Conservation (phyloP, 2,888 invertebrate species). For the Andrena chrysosceles region DNA sequence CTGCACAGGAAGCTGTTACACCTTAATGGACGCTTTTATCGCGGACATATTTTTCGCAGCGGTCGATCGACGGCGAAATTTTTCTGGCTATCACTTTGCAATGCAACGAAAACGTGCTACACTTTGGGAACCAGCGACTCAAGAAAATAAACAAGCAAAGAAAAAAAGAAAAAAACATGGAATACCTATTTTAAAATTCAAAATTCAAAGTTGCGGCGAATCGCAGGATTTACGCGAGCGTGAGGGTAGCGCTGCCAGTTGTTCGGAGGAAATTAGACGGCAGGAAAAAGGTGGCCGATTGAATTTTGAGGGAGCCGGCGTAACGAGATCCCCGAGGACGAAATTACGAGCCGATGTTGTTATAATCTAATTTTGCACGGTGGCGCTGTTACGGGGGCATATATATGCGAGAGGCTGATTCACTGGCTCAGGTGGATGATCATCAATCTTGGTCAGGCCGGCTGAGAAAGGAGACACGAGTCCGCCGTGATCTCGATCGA, state of each 20-base stretch:
- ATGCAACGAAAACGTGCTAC: not conserved
- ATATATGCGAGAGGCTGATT: constrained; percentile 52
- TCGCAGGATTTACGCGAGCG: not conserved
- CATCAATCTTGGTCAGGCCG: constrained; percentile 65
- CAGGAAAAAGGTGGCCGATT: constrained; percentile 45
- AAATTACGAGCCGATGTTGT: constrained; percentile 54
- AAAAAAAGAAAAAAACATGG: not conserved
- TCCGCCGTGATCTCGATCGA: constrained; percentile 28
- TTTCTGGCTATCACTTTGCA: not conserved
- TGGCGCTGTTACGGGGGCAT: constrained; percentile 38
- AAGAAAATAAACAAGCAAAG: not conserved
- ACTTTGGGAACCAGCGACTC: not conserved
- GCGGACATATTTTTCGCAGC: constrained; percentile 7
- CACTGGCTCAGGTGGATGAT: constrained; percentile 60
- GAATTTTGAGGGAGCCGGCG: constrained; percentile 50
- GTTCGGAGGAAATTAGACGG: constrained; percentile 11
- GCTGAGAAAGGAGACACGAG: constrained; percentile 15
- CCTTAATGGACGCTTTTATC: constrained; percentile 45
- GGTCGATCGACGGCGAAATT: constrained; percentile 16
- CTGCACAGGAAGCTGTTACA: constrained; percentile 47
- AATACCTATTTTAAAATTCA: not conserved
- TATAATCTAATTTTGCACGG: constrained; percentile 65
- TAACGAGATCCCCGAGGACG: constrained; percentile 35
- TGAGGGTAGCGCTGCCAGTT: not conserved
- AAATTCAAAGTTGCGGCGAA: not conserved